Evolutionary conservation across 2,797 vertebrate species (phyloP).

Genomic region (Momotus momota): DNA sequence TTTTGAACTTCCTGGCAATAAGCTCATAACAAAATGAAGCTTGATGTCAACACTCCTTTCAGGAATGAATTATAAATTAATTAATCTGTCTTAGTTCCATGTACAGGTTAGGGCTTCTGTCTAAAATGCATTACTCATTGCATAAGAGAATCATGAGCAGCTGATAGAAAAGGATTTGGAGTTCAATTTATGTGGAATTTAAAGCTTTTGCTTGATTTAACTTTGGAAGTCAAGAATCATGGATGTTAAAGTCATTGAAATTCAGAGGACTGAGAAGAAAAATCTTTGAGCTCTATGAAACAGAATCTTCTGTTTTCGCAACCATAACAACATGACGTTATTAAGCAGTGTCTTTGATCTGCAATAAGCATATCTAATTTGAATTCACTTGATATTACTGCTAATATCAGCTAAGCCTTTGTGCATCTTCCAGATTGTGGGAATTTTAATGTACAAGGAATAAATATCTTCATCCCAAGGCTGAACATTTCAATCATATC

Average conservation of each 20-base stretch:
- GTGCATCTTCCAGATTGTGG: neutral
- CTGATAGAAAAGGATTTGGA: neutral
- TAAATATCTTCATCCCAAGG: neutral
- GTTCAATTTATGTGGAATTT: neutral
- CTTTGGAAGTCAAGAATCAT: neutral
- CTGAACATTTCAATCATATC: neutral
- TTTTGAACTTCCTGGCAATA: neutral
- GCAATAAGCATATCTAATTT: constrained; percentile 48
- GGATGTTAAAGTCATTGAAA: constrained; percentile 13
- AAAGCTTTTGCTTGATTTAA: neutral
- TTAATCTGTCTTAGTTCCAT: neutral
- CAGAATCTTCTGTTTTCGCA: neutral
- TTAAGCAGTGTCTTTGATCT: constrained; percentile 45
- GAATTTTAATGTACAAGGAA: neutral
- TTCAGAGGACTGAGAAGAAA: constrained; percentile 16
- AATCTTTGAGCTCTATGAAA: neutral
- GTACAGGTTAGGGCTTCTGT: neutral
- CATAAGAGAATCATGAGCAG: neutral
- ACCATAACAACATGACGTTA: neutral
- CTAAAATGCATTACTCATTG: neutral
- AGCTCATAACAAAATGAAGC: neutral
- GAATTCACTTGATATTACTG: constrained; percentile 47
- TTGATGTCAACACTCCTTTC: neutral
- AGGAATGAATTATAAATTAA: neutral
- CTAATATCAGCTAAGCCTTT: neutral